Percentiles rank a stretch among this genome's conserved stretches.
Conservation (phyloP, 2,888 invertebrate species). For the Amphipyra tragopoginis region DNA sequence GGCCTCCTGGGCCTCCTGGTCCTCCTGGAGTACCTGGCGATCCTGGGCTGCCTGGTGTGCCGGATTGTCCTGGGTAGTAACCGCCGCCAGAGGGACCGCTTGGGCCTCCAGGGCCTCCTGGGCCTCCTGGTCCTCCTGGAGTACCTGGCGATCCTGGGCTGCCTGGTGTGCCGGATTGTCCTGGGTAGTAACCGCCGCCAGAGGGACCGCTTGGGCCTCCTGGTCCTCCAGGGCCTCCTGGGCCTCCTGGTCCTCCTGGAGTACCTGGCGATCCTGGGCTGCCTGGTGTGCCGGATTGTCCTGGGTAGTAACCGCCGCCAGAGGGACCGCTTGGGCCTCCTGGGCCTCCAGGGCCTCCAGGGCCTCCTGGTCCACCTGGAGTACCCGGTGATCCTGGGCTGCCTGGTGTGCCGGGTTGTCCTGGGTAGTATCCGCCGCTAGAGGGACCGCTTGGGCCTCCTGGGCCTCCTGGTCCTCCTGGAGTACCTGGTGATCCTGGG, state of each 20-base stretch:
- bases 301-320: slow-evolving; percentile 43
- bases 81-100: slow-evolving; percentile 58
- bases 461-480: slow-evolving; percentile 21
- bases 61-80: slow-evolving; percentile 64
- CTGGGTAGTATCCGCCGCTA: slow-evolving; percentile 66
- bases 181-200: slow-evolving; percentile 52
- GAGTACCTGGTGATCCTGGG: slow-evolving; percentile 41
- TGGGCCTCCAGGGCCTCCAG: slow-evolving; percentile 51
- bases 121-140: slow-evolving; percentile 46
- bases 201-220: slow-evolving; percentile 63
- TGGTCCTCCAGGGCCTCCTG: slow-evolving; percentile 57
- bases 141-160: slow-evolving; percentile 36
- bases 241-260: slow-evolving; percentile 57
- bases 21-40: slow-evolving; percentile 65
- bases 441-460: slow-evolving; percentile 54
- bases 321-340: slow-evolving; percentile 31
- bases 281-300: slow-evolving; percentile 61
- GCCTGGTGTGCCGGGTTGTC: slow-evolving; percentile 45
- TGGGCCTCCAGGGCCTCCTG: slow-evolving; percentile 21
- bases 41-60: slow-evolving; percentile 31
- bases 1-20: slow-evolving; percentile 55
- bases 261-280: slow-evolving; percentile 56
- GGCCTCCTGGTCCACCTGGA: slow-evolving; percentile 66
- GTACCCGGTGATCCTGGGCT: slow-evolving; percentile 43
- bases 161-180: slow-evolving; percentile 14